phyloP scores from a whole-genome alignment of 2,888 invertebrate genomes.

The Altica lythri region DNA sequence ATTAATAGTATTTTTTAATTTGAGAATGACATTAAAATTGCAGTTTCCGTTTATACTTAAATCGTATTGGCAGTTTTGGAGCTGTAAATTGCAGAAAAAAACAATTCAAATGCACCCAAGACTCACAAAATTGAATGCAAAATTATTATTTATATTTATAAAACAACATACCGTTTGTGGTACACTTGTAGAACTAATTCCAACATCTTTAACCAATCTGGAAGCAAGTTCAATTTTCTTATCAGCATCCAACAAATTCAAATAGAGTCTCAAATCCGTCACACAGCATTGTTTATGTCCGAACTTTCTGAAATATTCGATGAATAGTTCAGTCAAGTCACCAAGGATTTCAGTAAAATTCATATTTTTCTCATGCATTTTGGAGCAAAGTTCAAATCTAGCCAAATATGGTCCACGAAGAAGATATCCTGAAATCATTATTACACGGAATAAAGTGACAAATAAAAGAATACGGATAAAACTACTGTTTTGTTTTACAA shows the following conservation, averaged over 20 bases:
- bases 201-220: conserved; percentile 67
- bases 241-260: conserved; percentile 69
- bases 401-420: conserved; percentile 85
- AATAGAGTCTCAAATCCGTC: conserved; percentile 77
- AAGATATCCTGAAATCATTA: conserved; percentile 54
- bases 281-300: conserved; percentile 88
- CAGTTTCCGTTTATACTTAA: no score
- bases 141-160: conserved; percentile 4
- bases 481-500: no score
- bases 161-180: conserved; percentile 66
- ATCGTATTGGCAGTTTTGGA: no score
- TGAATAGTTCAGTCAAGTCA: conserved; percentile 70
- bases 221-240: conserved; percentile 65
- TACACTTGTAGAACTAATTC: conserved; percentile 66
- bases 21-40: no score
- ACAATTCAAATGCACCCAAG: no score
- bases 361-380: conserved; percentile 61
- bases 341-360: conserved; percentile 64
- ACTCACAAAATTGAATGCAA: no score
- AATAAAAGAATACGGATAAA: no score
- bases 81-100: no score
- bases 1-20: no score
- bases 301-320: conserved; percentile 80
- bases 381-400: conserved; percentile 74
- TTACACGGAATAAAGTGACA: no score